Conservation (phyloP, 1,140 invertebrate species). For the Drosophila punjabiensis region DNA sequence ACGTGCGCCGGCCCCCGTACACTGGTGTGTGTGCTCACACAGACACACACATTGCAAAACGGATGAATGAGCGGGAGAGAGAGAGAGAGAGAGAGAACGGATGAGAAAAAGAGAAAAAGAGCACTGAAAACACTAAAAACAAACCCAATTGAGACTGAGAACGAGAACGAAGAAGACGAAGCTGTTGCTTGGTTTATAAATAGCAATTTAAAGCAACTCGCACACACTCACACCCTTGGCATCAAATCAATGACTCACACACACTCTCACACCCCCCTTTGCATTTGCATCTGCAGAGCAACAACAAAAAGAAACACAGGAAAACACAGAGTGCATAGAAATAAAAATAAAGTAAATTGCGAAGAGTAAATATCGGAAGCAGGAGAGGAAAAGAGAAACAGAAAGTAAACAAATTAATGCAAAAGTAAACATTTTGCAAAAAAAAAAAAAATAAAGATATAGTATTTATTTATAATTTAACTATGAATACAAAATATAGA, state of each 20-base stretch:
- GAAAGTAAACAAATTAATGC: slow-evolving; percentile 66
- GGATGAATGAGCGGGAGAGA: slow-evolving; percentile 63
- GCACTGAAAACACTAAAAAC: slow-evolving; percentile 52
- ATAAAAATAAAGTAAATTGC: slow-evolving; percentile 51
- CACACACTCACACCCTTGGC: slow-evolving; percentile 10
- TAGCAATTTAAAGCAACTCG: slow-evolving; percentile 61
- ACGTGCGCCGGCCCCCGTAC: slow-evolving; percentile 70
- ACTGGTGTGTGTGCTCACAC: slow-evolving; percentile 25
- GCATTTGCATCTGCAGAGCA: slow-evolving; percentile 27
- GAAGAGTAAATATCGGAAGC: slow-evolving; percentile 55
- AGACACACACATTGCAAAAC: slow-evolving; percentile 7
- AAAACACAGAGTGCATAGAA: slow-evolving; percentile 21
- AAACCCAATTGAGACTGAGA: slow-evolving; percentile 39
- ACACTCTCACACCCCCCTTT: slow-evolving; percentile 12
- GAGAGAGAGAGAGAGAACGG: slow-evolving; percentile 33
- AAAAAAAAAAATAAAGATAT: neutral
- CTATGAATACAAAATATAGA: too few relatives aligned
- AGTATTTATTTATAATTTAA: too few relatives aligned
- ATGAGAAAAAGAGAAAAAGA: slow-evolving; percentile 36
- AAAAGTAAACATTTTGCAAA: slow-evolving; percentile 2
- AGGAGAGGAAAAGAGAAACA: slow-evolving; percentile 17
- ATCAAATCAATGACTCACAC: slow-evolving; percentile 34
- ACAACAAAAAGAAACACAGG: slow-evolving; percentile 4
- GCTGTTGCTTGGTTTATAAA: slow-evolving; percentile 64
- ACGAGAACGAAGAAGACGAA: slow-evolving; percentile 27